A percentile compares a stretch with the other conserved stretches of the same genome.
Conservation (phyloP, 1,140 invertebrate species). For the Campodea augens region DNA sequence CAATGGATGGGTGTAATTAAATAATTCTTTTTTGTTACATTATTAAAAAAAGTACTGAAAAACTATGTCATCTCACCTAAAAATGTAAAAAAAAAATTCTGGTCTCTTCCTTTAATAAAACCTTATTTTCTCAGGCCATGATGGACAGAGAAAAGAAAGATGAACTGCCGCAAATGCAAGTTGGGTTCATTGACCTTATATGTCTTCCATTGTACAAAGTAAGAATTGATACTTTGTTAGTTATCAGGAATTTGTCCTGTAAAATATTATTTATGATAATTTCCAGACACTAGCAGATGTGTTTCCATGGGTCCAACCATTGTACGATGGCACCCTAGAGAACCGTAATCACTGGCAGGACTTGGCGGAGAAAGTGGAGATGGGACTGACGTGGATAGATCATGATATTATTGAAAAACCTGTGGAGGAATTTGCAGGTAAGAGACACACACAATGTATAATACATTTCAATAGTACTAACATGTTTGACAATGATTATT, state of each 20-base stretch:
- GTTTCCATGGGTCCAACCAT: conserved; percentile 71
- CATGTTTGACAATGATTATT: no score
- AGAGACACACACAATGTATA: no score
- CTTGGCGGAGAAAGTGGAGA: conserved; percentile 75
- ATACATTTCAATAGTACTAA: no score
- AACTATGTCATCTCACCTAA: no score
- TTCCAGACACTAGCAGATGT: conserved; percentile 56
- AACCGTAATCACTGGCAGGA: conserved; percentile 79
- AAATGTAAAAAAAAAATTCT: no score
- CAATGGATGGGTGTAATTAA: no score
- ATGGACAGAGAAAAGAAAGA: conserved; percentile 39
- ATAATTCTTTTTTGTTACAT: no score
- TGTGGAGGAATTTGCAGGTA: conserved; percentile 60
- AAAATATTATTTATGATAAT: no score
- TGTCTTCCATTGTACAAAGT: conserved; percentile 38
- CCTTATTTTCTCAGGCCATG: conserved; percentile 26
- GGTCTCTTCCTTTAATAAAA: no score
- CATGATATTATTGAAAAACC: conserved; percentile 77
- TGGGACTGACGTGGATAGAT: conserved; percentile 85
- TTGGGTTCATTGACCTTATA: conserved; percentile 37
- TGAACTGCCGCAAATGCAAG: conserved; percentile 36
- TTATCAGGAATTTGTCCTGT: no score
- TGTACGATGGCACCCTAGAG: conserved; percentile 69
- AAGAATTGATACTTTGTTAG: no score
- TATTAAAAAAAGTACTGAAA: no score